phyloP scores from a whole-genome alignment of 1,140 invertebrate species.

The Drosophila nikananu region DNA sequence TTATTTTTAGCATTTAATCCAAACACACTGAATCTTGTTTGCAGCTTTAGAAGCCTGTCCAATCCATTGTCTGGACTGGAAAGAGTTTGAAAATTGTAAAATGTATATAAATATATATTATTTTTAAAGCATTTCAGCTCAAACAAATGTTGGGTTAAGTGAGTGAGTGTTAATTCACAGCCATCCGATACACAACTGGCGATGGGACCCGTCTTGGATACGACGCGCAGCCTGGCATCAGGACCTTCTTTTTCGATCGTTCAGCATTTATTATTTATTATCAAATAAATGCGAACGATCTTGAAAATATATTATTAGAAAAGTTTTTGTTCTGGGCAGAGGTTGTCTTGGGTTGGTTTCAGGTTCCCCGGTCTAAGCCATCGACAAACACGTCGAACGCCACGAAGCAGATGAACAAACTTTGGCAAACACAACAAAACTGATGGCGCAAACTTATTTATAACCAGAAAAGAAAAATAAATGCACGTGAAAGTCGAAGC shows the following conservation, averaged over 20 bases:
- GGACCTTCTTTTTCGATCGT: not conserved
- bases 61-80: too few relatives aligned
- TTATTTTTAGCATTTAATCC: too few relatives aligned
- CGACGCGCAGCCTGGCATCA: not conserved
- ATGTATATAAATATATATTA: too few relatives aligned
- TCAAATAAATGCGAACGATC: not conserved
- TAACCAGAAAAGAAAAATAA: constrained; percentile 18
- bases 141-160: too few relatives aligned
- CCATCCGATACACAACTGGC: not conserved
- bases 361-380: not conserved
- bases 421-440: constrained; percentile 69
- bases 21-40: too few relatives aligned
- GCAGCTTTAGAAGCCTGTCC: too few relatives aligned
- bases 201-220: not conserved
- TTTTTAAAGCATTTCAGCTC: too few relatives aligned
- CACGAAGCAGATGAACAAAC: constrained; percentile 69
- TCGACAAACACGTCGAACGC: constrained; percentile 59
- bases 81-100: too few relatives aligned
- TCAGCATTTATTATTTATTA: not conserved
- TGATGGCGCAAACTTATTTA: constrained; percentile 73
- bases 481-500: not conserved
- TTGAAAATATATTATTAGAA: constrained; percentile 62
- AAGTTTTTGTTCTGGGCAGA: constrained; percentile 62
- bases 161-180: not conserved
- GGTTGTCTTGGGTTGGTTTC: not conserved